These are phyloP conservation scores for Malurus cyaneus DNA, from an alignment of 2,113 vertebrate species.

Conservation along the genomic window DNA sequence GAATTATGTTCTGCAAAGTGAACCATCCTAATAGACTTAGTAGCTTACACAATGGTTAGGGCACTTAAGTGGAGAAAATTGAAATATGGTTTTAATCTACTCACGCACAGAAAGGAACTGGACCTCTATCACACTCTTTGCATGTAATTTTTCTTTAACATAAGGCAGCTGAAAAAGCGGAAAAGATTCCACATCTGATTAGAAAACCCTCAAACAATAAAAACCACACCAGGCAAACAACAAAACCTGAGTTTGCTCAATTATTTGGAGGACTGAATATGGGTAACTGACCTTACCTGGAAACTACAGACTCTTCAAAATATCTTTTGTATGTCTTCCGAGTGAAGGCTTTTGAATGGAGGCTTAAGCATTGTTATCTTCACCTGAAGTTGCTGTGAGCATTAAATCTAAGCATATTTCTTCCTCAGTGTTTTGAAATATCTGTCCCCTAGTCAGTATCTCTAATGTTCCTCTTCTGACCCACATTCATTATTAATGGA, in stretches of 20 bases:
- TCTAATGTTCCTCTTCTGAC: background rate
- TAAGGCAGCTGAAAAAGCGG: background rate
- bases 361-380: background rate
- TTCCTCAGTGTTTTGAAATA: background rate
- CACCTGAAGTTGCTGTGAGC: background rate
- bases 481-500: background rate
- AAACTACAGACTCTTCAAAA: background rate
- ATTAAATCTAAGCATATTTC: background rate
- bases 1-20: slow-evolving; percentile 46
- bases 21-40: slow-evolving; percentile 32
- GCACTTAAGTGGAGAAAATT: slow-evolving; percentile 53
- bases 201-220: background rate
- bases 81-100: slow-evolving; percentile 39
- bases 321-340: background rate
- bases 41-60: background rate
- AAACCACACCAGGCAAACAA: background rate
- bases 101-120: background rate
- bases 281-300: background rate
- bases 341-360: background rate
- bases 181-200: background rate
- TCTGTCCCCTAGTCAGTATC: background rate
- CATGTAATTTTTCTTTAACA: background rate
- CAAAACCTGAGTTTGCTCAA: background rate
- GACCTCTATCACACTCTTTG: background rate
- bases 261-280: background rate